Evolutionary conservation across 2,113 vertebrate species (phyloP), one percentile per base, ranked within the genome.

Genomic region (Nyctereutes procyonoides): DNA sequence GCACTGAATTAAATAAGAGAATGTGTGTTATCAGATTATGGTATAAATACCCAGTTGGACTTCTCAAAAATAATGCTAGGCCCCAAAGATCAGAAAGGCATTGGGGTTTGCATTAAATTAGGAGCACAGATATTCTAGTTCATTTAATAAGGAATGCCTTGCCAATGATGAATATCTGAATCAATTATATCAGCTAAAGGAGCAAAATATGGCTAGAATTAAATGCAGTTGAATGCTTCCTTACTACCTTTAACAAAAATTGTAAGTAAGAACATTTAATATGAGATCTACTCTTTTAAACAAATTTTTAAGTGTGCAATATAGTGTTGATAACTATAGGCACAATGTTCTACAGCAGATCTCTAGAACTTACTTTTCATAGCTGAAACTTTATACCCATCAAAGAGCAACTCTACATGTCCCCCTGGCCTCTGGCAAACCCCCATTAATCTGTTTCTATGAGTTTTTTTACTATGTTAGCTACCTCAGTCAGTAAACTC

Each of bases 51-150:
- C 20, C 80, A 90, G 32, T 63, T 95, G 65, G 62, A 28, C 56
- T 53, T 82, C 88, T 93, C 32, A 56, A 82, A 94, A 86, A 76
- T 77, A 92, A 48, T 73, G 22, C 76, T 62, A 92, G 74, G 93
- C 2, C 6, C 11, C 51, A 84, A 83, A 82, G 26, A 58, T 86
- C 80, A 90, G 91, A 84, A 96, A 95, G 32, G 3, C 32, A 53
- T 53, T 16, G 17, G 12, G 24, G 38, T 88, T 92, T 93, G 69
- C 38, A 55, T 62, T 73, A 79, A 83, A 60, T 65, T 65, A 87
- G 91, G 30, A 87, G 19, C n/a, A 87, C n/a, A 95, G 38, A 76
- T 38, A 3, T 90, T 35, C 19, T 16, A 67, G 22, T 92, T 86
- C 22, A 60, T 24, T 82, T 88, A 93, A 38, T 58, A 82, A 93